Conservation (phyloP, 2,113 vertebrate species). For the Cyanistes caeruleus region DNA sequence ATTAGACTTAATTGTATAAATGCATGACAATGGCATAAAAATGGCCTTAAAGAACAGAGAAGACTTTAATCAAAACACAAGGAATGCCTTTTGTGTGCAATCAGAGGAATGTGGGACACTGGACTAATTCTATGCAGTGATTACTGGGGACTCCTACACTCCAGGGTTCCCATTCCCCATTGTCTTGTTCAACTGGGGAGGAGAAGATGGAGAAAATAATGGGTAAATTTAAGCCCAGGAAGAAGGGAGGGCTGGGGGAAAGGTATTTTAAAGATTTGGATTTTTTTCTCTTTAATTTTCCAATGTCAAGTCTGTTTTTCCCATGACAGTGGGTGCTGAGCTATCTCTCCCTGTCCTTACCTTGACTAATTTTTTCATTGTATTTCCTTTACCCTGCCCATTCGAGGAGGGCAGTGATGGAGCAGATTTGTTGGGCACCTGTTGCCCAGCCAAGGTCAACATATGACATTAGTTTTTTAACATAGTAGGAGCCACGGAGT, state of each 20-base stretch:
- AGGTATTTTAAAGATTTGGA: neutral
- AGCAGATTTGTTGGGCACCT: neutral
- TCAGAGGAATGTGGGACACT: neutral
- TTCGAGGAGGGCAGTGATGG: neutral
- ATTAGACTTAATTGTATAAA: constrained; percentile 67
- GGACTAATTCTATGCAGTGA: neutral
- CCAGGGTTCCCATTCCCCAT: fast-evolving
- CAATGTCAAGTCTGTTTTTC: neutral
- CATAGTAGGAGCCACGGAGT: fast-evolving
- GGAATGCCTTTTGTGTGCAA: neutral
- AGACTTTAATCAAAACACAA: neutral
- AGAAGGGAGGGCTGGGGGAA: neutral
- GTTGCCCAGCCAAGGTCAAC: no score
- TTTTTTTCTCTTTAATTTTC: neutral
- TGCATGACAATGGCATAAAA: constrained; percentile 67
- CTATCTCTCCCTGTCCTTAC: neutral
- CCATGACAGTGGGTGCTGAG: neutral
- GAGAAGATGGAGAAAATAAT: neutral
- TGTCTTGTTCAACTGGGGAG: neutral
- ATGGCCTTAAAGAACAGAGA: neutral
- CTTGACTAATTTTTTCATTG: neutral
- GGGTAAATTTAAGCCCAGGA: neutral
- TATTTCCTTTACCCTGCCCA: neutral
- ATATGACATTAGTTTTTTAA: neutral
- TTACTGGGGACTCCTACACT: neutral